Conservation (phyloP, 2,888 invertebrate genomes). For the Liopterus haemorrhoidalis region DNA sequence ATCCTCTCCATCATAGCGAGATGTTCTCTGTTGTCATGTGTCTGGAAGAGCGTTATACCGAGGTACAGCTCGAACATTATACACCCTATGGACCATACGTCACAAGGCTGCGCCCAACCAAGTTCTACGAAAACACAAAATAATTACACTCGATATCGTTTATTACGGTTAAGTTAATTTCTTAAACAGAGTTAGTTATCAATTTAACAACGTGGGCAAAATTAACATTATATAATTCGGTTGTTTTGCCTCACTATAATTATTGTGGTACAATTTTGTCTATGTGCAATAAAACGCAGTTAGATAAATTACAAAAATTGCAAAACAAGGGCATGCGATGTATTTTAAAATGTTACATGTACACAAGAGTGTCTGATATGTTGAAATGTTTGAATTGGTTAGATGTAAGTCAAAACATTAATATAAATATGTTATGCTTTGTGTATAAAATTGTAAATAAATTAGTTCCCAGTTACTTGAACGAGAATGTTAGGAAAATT, state of each 20-base stretch:
- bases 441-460: no score
- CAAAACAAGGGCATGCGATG: no score
- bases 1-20: conserved; percentile 99
- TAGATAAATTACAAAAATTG: no score
- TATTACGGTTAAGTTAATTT: background rate
- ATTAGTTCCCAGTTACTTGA: no score
- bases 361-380: no score
- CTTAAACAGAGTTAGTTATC: background rate
- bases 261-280: no score
- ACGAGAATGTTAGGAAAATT: no score
- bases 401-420: no score
- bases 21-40: conserved; percentile 99
- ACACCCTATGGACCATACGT: conserved; percentile 99
- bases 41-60: conserved; percentile 98
- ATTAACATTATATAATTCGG: background rate
- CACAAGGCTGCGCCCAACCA: conserved; percentile 98
- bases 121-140: conserved; percentile 73
- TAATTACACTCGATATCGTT: background rate
- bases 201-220: background rate
- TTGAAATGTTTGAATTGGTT: no score
- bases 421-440: no score
- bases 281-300: no score
- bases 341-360: no score
- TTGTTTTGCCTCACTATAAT: background rate
- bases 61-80: conserved; percentile 98